Conservation (phyloP, 2,797 vertebrate genomes). For the Scomberomorus guttatus region DNA sequence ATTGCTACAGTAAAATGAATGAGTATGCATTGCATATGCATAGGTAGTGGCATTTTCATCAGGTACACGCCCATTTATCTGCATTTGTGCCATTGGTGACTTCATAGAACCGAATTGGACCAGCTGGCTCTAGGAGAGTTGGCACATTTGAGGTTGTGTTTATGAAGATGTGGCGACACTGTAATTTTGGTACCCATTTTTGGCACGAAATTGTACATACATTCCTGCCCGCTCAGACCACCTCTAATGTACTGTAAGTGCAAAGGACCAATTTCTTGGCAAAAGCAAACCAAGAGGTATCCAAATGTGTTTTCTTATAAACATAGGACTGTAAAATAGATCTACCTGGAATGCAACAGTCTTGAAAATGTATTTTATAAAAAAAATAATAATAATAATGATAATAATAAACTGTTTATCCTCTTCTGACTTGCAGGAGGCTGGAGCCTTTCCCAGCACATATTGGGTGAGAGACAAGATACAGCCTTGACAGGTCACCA, state of each 20-base stretch:
- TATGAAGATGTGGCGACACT: background rate
- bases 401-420: too few species aligned
- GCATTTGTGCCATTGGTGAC: background rate
- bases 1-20: background rate
- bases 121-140: background rate
- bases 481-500: too few species aligned
- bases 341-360: background rate
- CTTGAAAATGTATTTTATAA: background rate
- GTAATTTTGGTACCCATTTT: background rate
- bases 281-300: background rate
- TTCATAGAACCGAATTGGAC: background rate
- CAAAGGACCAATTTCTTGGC: background rate
- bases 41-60: background rate
- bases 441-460: too few species aligned
- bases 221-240: background rate
- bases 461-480: too few species aligned
- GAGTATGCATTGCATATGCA: too few species aligned
- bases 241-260: background rate
- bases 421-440: too few species aligned
- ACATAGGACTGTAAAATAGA: background rate
- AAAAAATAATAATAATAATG: background rate
- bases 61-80: background rate
- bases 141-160: background rate
- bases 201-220: background rate
- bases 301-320: background rate